Conservation (phyloP, 2,113 vertebrate genomes). For the Chloroceryle aenea region DNA sequence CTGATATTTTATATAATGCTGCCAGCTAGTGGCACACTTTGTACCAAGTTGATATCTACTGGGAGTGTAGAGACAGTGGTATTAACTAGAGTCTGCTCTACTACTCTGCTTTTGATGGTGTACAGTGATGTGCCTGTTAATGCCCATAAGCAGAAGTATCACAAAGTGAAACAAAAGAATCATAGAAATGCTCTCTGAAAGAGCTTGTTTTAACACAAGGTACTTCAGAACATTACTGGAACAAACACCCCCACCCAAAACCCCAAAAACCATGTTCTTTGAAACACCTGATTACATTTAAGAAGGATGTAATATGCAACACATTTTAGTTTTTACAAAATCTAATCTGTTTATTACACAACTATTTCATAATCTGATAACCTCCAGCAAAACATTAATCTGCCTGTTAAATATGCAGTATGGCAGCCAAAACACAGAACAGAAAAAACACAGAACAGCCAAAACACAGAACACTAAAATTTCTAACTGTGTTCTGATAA, state of each 20-base stretch:
- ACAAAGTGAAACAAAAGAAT: background rate
- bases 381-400: background rate
- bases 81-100: background rate
- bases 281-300: background rate
- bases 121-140: background rate
- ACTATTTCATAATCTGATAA: background rate
- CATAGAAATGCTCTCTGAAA: background rate
- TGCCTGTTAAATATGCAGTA: background rate
- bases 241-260: background rate
- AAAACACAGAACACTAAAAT: background rate
- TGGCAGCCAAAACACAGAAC: background rate
- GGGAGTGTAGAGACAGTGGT: background rate
- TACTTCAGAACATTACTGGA: background rate
- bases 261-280: background rate
- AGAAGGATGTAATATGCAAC: background rate
- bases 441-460: background rate
- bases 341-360: background rate
- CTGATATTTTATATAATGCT: constrained; percentile 78
- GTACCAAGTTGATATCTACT: constrained; percentile 25
- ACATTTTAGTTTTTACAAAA: background rate
- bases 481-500: background rate
- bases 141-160: background rate
- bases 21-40: constrained; percentile 79
- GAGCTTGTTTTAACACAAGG: background rate
- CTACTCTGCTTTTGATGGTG: background rate